Evolutionary conservation across 2,113 vertebrate genomes (phyloP), one percentile per base, ranked within the genome.

Genomic region (Anguilla japonica): DNA sequence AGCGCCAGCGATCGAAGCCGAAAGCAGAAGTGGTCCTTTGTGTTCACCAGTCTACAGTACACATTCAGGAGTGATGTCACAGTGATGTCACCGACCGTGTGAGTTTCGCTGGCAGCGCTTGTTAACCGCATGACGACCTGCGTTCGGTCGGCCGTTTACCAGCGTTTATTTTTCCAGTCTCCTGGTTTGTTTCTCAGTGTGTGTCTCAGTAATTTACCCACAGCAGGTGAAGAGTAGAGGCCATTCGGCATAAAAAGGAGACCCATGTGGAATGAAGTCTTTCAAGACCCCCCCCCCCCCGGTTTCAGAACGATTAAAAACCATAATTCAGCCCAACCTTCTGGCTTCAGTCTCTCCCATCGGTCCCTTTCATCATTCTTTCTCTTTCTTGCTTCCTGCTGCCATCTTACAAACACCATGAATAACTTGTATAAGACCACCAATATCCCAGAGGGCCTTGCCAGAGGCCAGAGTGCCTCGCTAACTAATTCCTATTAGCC

Each of bases 401-500:
- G 8, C 34, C 82, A 75, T 75, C 26, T 1, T 26, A n/a, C 26
- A 75, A 75, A 75, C 26, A 34, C 71, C 16, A 75, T 0, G 71
- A 75, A 75, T 75, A 75, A 75, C 71, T 75, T 75, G 71, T 75
- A 75, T 34, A 34, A 75, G 11, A 29, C 71, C 71, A 75, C 71
- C 26, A 75, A 26, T 34, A 75, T 34, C 71, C 71, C 71, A n/a
- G 5, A 29, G 71, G 79, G 89, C 90, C 79, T 91, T 86, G 87
- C 88, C 87, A 84, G 90, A 87, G 90, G 71, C 85, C 87, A 83
- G 43, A 84, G 88, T 89, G 83, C 83, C 91, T 82, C 85, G 86
- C 89, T 67, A 67, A 71, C 87, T 89, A 88, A 92, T 87, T 90
- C 86, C 87, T 91, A 80, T 92, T 92, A 85, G 80, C 60, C 90